Evolutionary conservation across 2,797 vertebrate genomes (phyloP), one percentile per base, ranked within the genome.

Genomic region (Acanthis flammea): DNA sequence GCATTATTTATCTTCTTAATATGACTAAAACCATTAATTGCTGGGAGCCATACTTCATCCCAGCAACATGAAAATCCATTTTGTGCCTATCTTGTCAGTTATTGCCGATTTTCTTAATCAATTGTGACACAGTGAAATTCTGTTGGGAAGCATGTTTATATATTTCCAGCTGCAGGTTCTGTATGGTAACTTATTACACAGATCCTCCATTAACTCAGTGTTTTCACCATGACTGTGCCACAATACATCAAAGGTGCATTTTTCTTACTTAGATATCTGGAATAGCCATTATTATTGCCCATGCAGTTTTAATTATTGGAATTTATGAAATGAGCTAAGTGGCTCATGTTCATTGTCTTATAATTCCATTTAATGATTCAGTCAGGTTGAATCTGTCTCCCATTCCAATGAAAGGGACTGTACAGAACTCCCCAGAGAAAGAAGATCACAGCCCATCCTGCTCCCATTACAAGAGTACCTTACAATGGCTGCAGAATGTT

Each of bases 21-120:
- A 92, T 93, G 97, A 98, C 97, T 97, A 96, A 97, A 97, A 79
- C 87, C 94, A 97, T 96, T 98, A 97, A 97, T 98, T 97, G 97
- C 97, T 97, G 82, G 96, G 72, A 98, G 98, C 97, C 94, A 97
- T 93, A 94, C 97, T 97, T 97, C 97, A 97, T 97, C 93, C 86
- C 92, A 95, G 94, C 96, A 97, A 97, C 97, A 97, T 83, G 94
- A 73, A 97, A 97, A 93, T 92, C 90, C 92, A 96, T 96, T 97
- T 97, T 96, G 95, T 95, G 94, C 91, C 92, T 92, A 92, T 95
- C 96, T 95, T 93, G 72, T 97, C 96, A 96, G 93, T 95, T 97
- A 95, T 75, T 96, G 86, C 92, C 16, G 1, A 96, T 95, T 97
- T 97, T 92, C 41, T 4, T 97, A 96, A 97, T 95, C 96, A 97